A percentile compares a stretch with the other conserved stretches of the same genome.
These are phyloP conservation scores for Cataglyphis altisquamis DNA, from an alignment of 2,888 invertebrate species.

Conservation along the genomic window DNA sequence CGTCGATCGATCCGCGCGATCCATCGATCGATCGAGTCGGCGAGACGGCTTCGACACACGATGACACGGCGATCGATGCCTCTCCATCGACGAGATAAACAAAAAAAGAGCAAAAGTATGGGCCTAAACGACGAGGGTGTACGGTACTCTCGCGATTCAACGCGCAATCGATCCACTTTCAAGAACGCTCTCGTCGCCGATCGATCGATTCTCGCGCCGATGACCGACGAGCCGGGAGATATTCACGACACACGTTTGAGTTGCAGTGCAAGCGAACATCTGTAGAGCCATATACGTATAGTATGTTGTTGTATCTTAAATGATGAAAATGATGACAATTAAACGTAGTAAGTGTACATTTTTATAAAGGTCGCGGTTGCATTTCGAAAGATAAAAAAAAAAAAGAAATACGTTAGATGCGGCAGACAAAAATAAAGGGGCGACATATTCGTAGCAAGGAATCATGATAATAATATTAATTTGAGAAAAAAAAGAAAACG, in stretches of 20 bases:
- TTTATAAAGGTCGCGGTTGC: constrained; percentile 84
- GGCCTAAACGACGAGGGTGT: constrained; percentile 61
- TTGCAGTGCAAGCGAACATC: constrained; percentile 86
- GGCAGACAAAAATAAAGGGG: constrained; percentile 70
- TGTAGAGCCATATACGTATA: constrained; percentile 86
- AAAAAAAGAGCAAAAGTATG: constrained; percentile 54
- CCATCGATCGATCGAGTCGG: constrained; percentile 47
- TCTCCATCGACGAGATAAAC: constrained; percentile 36
- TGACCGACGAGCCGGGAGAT: constrained; percentile 54
- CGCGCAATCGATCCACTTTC: constrained; percentile 42
- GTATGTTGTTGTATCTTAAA: constrained; percentile 85
- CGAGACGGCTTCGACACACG: constrained; percentile 39
- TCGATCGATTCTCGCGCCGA: constrained; percentile 40
- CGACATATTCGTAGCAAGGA: constrained; percentile 70
- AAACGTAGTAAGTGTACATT: constrained; percentile 84
- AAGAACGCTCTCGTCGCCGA: constrained; percentile 50
- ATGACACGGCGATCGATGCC: constrained; percentile 43
- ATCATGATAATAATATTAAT: constrained; percentile 74
- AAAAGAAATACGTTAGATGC: constrained; percentile 73
- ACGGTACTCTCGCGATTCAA: constrained; percentile 49
- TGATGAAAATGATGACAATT: constrained; percentile 62
- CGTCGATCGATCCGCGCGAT: constrained; percentile 47
- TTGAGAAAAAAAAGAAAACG: constrained; percentile 68
- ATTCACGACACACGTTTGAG: constrained; percentile 85
- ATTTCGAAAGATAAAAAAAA: constrained; percentile 75